A percentile compares a stretch with the other conserved stretches of the same genome.
These are phyloP conservation scores for Ardeotis arabs DNA, from an alignment of 2,113 vertebrate genomes.

Conservation along the genomic window DNA sequence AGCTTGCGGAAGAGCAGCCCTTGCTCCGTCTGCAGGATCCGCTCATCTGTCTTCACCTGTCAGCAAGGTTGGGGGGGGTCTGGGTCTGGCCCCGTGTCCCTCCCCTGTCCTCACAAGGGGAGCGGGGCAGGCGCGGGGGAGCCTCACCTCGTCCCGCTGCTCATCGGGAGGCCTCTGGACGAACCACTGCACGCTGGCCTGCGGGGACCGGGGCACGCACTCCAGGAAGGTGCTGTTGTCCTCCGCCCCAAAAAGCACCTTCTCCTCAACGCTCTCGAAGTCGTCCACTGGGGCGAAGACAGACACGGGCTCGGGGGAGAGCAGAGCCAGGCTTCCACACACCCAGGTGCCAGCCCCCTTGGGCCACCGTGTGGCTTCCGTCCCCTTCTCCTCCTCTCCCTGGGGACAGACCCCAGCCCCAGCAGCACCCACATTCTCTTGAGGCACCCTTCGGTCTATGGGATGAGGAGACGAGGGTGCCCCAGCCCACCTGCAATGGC, in stretches of 20 bases:
- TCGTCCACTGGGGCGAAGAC: constrained; percentile 75
- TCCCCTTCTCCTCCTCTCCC: neutral
- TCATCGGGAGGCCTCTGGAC: constrained; percentile 78
- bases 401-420: neutral
- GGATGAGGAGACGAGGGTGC: neutral
- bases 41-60: constrained; percentile 91
- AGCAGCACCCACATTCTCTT: neutral
- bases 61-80: accelerated
- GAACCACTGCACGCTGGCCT: constrained; percentile 88
- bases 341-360: neutral
- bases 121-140: neutral
- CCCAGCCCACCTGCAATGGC: neutral
- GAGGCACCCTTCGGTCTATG: neutral
- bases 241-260: constrained; percentile 85
- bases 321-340: neutral
- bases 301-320: neutral
- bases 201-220: constrained; percentile 89
- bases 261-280: constrained; percentile 74
- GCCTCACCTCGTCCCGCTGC: constrained; percentile 83
- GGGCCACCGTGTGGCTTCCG: neutral
- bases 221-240: constrained; percentile 95
- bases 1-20: constrained; percentile 89
- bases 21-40: constrained; percentile 83
- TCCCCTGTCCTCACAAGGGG: accelerated
- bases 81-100: neutral